Evolutionary conservation across 2,113 vertebrate species (phyloP), one percentile per base, ranked within the genome.

Genomic region (Epinephelus moara): DNA sequence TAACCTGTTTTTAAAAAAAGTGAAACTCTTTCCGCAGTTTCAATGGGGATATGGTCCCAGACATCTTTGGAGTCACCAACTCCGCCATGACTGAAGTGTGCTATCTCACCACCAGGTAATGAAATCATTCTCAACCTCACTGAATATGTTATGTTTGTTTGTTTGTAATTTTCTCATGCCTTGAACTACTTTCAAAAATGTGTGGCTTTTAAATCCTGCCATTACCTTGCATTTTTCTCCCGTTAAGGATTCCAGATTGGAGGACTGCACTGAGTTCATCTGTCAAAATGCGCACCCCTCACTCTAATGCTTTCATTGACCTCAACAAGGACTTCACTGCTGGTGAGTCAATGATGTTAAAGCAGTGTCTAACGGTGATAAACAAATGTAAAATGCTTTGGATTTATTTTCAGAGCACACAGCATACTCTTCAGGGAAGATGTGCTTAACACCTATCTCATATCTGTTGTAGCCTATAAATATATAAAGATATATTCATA

Each of bases 41-140:
- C 89, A 97, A 99, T 84, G 98, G 98, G 42, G 98, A 99, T 82
- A 95, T 99, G 96, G 96, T 99, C 91, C 98, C 98, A 85, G 98
- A 99, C 59, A 72, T 99, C 75, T 97, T 99, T 92, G 98, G 98
- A 85, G 78, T 93, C 40, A 94, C 82, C 8, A 88, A 69, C 33
- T 83, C 88, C 1, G 30, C 0, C 2, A 87, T 88, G n/a, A 96
- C 96, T 9, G 94, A 96, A 90, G 94, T 99, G 81, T 96, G 95
- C 79, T 94, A 90, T 86, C 76, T 97, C 12, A 89, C 88, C 82
- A 95, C 96, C 95, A 95, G 96, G 96, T 91, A 81, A 75, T 49
- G 9, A 10, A 19, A 37, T 49, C 17, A 0, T 72, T 62, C 9
- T 59, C 6, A 21, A 19, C 25, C 19, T 49, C 4, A 15, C n/a